Evolutionary conservation across 2,113 vertebrate species (phyloP).

Genomic region (Tympanuchus pallidicinctus): DNA sequence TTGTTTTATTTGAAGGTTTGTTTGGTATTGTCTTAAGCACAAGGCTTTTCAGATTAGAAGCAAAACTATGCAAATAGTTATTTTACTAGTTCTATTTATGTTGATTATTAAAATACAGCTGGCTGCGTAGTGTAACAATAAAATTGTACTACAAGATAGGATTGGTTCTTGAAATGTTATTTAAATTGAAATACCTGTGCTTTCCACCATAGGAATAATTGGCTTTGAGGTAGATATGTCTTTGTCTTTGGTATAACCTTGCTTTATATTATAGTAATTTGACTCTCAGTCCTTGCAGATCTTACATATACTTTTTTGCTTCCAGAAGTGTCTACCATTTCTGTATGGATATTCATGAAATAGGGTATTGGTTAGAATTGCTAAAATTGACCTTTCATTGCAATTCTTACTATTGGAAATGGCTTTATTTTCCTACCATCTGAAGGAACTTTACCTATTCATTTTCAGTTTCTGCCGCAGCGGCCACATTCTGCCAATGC

Average conservation of each 20-base stretch:
- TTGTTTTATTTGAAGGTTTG: background rate
- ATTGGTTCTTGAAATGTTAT: background rate
- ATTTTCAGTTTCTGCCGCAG: constrained; percentile 93
- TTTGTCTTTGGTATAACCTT: background rate
- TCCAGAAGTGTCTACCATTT: background rate
- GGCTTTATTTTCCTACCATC: background rate
- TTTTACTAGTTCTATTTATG: background rate
- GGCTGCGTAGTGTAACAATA: background rate
- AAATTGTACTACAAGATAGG: background rate
- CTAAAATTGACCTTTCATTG: background rate
- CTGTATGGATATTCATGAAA: background rate
- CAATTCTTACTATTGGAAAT: background rate
- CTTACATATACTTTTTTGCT: background rate
- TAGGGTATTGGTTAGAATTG: background rate
- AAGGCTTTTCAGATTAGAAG: background rate
- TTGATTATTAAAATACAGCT: background rate
- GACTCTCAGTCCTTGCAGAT: background rate
- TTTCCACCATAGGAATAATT: background rate
- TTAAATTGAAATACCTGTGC: background rate
- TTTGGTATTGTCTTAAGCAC: background rate
- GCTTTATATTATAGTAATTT: background rate
- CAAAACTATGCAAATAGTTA: background rate
- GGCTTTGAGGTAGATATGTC: background rate
- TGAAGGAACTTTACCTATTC: constrained; percentile 25
- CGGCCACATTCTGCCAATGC: constrained; percentile 83